Conservation (phyloP, 2,797 vertebrate genomes). For the Cyclura pinguis region DNA sequence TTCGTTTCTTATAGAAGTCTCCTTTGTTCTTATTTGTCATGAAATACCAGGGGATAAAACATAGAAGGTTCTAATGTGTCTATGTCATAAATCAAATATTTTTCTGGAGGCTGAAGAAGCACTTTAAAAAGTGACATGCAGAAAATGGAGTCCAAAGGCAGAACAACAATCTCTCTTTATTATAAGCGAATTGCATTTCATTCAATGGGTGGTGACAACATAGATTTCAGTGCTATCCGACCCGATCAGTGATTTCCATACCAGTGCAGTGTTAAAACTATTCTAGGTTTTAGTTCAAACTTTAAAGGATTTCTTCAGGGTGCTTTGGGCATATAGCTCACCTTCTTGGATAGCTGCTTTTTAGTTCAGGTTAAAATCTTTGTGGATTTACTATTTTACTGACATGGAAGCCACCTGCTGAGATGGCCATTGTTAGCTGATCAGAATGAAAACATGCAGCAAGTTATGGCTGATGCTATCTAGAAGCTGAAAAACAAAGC, state of each 20-base stretch:
- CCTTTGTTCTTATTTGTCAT: slow-evolving; percentile 65
- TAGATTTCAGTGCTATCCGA: too few species aligned
- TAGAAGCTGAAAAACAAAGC: neutral
- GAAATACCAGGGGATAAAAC: slow-evolving; percentile 60
- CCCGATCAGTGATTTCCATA: too few species aligned
- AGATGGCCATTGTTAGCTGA: too few species aligned
- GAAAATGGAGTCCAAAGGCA: slow-evolving; percentile 42
- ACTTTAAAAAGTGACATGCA: slow-evolving; percentile 31
- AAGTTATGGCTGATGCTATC: neutral
- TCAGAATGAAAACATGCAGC: too few species aligned
- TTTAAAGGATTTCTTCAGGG: too few species aligned
- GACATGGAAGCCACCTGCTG: too few species aligned
- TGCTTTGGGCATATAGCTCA: too few species aligned
- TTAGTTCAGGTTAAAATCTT: too few species aligned
- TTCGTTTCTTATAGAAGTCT: slow-evolving; percentile 57
- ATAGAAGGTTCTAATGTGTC: slow-evolving; percentile 52
- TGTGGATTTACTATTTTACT: too few species aligned
- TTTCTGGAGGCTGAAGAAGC: slow-evolving; percentile 51
- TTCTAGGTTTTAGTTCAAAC: too few species aligned
- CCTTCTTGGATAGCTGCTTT: too few species aligned
- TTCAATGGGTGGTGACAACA: slow-evolving; percentile 24
- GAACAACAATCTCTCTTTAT: slow-evolving; percentile 50
- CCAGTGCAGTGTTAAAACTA: too few species aligned
- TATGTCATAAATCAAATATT: slow-evolving; percentile 70
- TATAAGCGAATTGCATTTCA: slow-evolving; percentile 47